Evolutionary conservation across 2,888 invertebrate species (phyloP), one percentile per base, ranked within the genome.

Genomic region (Agriopis aurantiaria): DNA sequence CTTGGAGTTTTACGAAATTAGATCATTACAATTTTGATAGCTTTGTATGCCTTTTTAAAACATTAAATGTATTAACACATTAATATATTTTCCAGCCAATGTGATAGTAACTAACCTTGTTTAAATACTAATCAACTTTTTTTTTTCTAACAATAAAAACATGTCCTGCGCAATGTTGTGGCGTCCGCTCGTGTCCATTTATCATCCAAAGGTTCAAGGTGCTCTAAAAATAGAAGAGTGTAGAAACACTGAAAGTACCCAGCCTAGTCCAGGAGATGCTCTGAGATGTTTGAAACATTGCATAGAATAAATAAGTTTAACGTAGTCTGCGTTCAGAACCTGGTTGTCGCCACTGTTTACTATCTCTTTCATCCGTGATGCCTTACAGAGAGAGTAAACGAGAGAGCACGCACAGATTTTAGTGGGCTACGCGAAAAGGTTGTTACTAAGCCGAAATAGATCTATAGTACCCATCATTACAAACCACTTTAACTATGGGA

Each of bases 171-270:
- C 89, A 89, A 85, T 93, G 90, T 92, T 92, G 93, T 94, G 93
- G 90, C 92, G 93, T 94, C 89, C 91, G 93, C 88, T 89, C 86
- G 90, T 92, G 91, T 91, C 82, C 81, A 63, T 71, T 85, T 87
- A 74, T 79, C 69, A 72, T 73, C 60, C 74, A 77, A 81, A 79
- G 81, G 79, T 78, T 82, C 82, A 80, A 65, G 52, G 56, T 55
- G 51, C 45, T 46, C 55, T 52, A 51, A 62, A 9, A 12, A 45
- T 33, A 17, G 52, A 59, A 46, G 17, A 46, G 40, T 14, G 14
- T 14, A 45, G 33, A 58, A 48, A 68, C 14, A 51, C 65, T 55
- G 71, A 75, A 62, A 79, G 81, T 80, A 33, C 73, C 79, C 80
- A 75, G 79, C 71, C 49, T 40, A 6, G 41, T 49, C 14, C 12